Evolutionary conservation across 2,797 vertebrate species (phyloP), one percentile per base, ranked within the genome.

Genomic region (Hozukius guyotensis): DNA sequence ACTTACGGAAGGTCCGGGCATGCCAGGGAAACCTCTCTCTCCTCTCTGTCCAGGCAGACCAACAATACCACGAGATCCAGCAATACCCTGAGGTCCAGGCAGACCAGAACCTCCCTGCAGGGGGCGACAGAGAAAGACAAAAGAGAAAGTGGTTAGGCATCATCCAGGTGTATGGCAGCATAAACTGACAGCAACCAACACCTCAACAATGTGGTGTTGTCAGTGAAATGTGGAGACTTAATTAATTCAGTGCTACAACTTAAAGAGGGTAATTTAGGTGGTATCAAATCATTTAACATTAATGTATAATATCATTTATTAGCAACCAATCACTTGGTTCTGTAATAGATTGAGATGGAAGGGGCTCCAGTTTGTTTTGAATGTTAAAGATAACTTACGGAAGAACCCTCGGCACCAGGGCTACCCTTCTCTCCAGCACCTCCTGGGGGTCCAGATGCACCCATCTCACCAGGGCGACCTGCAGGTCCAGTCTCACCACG

Each of bases 401-500:
- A 0, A 78, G 97, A 69, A 64, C 98, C 98, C 0, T 99, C 98
- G 56, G 89, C 63, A 42, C 98, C 98, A 52, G 97, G 94, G 84
- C 94, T 93, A 80, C 98, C 98, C 86, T 99, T 99, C 96, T 99
- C 98, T 24, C 98, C 98, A 29, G 96, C 0, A 8, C 93, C 25
- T 16, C 98, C 98, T 29, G 97, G 96, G 81, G 96, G 94, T 11
- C 98, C 98, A 77, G 96, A 90, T 63, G 96, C 92, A 22, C 98
- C 98, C 0, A 96, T 64, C 85, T 99, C 98, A 90, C 98, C 98
- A 9, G 97, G 61, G 72, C 98, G 98, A 71, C 98, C 98, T 78
- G 96, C 91, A 25, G 97, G 94, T 91, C 98, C 98, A 32, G 98
- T 99, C 91, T 99, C 98, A 96, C 98, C 98, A 78, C 98, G 98